Base-by-base conservation (phyloP, 2,888 invertebrate species). In the Protodeltote pygarga region DNA sequence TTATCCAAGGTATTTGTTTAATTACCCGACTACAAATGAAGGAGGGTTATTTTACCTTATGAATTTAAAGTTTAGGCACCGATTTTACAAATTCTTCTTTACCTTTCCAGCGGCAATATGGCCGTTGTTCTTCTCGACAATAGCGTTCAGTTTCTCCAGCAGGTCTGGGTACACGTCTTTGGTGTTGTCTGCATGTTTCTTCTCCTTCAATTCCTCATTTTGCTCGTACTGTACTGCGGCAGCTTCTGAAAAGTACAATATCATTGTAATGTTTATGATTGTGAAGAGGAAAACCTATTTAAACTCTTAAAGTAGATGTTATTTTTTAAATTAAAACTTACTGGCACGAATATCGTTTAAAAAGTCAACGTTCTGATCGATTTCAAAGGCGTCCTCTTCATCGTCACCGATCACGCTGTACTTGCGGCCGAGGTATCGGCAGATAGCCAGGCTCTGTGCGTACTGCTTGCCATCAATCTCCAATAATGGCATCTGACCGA, bases 401-500 rank as follows among this genome's bases (percentile, higher is more conserved):
- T 89, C 80, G 23, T 83, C 87, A n/a, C 95, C 95, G n/a, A 80
- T 83, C 8, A 95, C 77, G 2, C 93, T 93, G 52, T 87, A 93
- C 73, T 94, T 91, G 73, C 93, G 93, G 2, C 93, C 95, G 21
- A 95, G 80, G 77, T 94, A 95, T 20, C 95, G 93, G 20, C 85
- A 72, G 50, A 95, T 94, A 2, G 95, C 93, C 1, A 83, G 35
- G 16, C 94, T 94, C 75, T 95, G 95, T 13, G 93, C 88, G 49
- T 93, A 83, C 54, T 85, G 75, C 73, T 94, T 94, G 2, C 94
- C 95, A 45, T 95, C 93, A 2, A 94, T 84, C 78, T 94, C 94
- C 33, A 95, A 67, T 0, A 94, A 76, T 0, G 95, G 95, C 51
- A 94, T 75, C 76, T 94, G 94, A 0, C 95, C 94, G 74, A 94